A percentile compares a stretch with the other conserved stretches of the same genome.
Evolutionary conservation across 1,140 invertebrate species (phyloP).

Genomic region (Drosophila tsacasi): DNA sequence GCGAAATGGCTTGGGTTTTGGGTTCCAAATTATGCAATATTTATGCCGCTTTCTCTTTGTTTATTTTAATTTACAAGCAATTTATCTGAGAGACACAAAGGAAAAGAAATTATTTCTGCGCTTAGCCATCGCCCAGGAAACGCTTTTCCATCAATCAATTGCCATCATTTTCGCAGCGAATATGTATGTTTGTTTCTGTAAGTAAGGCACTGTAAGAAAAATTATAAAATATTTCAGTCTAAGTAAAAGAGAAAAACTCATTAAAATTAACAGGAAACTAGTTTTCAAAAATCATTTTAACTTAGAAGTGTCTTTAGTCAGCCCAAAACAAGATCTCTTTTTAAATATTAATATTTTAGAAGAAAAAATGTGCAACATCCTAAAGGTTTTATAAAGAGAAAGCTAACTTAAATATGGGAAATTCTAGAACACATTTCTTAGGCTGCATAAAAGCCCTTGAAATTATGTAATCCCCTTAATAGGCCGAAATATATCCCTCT

Average conservation of each 20-base stretch:
- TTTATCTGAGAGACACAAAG: slow-evolving; percentile 22
- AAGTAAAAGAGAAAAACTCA: neutral
- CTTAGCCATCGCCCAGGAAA: neutral
- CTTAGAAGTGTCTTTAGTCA: too few species aligned
- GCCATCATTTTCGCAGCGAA: slow-evolving; percentile 9
- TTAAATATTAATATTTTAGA: neutral
- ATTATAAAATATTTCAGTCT: neutral
- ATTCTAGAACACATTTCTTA: neutral
- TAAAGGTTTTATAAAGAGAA: neutral
- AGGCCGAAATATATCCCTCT: neutral
- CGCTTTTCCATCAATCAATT: slow-evolving; percentile 61
- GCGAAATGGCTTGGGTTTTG: slow-evolving; percentile 33
- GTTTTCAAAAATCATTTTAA: too few species aligned
- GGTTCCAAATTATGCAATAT: slow-evolving; percentile 48
- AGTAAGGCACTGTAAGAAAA: neutral
- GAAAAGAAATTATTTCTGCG: slow-evolving; percentile 23
- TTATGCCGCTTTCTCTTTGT: slow-evolving; percentile 35
- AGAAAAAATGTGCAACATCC: too few species aligned
- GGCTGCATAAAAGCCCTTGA: accelerated
- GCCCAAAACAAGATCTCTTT: too few species aligned
- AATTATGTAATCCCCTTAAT: neutral
- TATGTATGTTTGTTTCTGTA: neutral
- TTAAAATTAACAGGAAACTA: too few species aligned
- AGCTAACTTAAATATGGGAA: neutral
- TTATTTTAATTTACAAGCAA: slow-evolving; percentile 56